Evolutionary conservation across 2,113 vertebrate species (phyloP), one percentile per base, ranked within the genome.

Genomic region (Tympanuchus pallidicinctus): DNA sequence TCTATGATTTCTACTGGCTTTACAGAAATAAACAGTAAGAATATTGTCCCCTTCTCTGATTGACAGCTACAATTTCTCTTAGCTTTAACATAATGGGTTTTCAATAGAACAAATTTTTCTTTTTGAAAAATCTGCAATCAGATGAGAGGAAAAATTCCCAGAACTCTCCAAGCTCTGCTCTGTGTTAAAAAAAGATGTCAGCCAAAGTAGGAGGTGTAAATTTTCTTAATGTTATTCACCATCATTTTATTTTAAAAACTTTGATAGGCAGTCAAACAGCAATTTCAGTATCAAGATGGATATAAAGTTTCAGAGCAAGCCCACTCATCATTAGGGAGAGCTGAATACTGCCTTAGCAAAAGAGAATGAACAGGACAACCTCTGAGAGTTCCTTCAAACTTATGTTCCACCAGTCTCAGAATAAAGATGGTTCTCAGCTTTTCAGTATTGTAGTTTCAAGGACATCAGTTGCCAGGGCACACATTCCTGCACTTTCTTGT

Each of bases 201-300:
- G 94, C 74, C 96, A 63, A 94, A 93, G 94, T 94, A 89, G 93
- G 93, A 95, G 91, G 92, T 96, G 96, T 94, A 94, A 92, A 89
- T 94, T 89, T 94, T 95, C 91, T 89, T 86, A 78, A 89, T 1
- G 15, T 89, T 94, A 94, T 92, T 93, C 92, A 74, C 50, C 82
- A 85, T 92, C 25, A 92, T 91, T 94, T 96, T 96, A 88, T 92
- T 95, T 96, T 86, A 88, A 94, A 96, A 88, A 52, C 48, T 96
- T 92, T 92, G 92, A 94, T 95, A 93, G 83, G 90, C 96, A 93
- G 92, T 93, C 82, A 88, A 89, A 82, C 71, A 86, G 86, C 54
- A 89, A 79, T 87, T 90, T 88, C 66, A 82, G 91, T 75, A 86
- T 38, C 70, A 95, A 90, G 81, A 86, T 43, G 48, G 84, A 42